Conservation (phyloP, 2,797 vertebrate genomes). For the Manis crassicaudata region DNA sequence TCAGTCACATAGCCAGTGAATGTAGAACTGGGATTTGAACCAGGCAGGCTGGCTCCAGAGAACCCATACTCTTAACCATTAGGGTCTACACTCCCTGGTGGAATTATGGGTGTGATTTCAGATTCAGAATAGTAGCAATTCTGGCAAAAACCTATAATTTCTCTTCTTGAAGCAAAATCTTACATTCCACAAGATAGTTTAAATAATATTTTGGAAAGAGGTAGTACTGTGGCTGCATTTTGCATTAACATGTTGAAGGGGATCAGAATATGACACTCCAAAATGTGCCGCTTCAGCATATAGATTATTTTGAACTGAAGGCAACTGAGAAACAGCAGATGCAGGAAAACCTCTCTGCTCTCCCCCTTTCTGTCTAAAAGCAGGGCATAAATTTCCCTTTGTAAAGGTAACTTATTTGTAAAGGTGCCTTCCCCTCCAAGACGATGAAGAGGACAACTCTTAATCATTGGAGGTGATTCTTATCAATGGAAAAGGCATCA, state of each 20-base stretch:
- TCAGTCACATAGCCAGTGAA: background rate
- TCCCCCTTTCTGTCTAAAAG: background rate
- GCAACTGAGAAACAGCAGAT: background rate
- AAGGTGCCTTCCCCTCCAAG: background rate
- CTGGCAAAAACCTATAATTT: background rate
- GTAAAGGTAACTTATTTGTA: background rate
- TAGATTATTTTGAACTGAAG: conserved; percentile 18
- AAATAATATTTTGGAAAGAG: background rate
- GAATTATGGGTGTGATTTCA: background rate
- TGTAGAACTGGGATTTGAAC: background rate
- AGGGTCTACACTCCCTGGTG: background rate
- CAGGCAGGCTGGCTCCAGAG: background rate
- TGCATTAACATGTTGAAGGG: background rate
- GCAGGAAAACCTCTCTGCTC: background rate
- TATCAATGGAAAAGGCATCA: background rate
- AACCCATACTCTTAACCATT: background rate
- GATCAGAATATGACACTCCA: background rate
- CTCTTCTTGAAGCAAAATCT: background rate
- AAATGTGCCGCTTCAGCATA: background rate
- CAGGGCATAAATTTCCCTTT: background rate
- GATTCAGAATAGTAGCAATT: background rate
- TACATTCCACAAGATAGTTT: background rate
- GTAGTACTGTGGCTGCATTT: background rate
- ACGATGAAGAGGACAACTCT: background rate
- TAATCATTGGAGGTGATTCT: background rate